Evolutionary conservation across 2,113 vertebrate genomes (phyloP), one percentile per base, ranked within the genome.

Genomic region (Microtus pennsylvanicus): DNA sequence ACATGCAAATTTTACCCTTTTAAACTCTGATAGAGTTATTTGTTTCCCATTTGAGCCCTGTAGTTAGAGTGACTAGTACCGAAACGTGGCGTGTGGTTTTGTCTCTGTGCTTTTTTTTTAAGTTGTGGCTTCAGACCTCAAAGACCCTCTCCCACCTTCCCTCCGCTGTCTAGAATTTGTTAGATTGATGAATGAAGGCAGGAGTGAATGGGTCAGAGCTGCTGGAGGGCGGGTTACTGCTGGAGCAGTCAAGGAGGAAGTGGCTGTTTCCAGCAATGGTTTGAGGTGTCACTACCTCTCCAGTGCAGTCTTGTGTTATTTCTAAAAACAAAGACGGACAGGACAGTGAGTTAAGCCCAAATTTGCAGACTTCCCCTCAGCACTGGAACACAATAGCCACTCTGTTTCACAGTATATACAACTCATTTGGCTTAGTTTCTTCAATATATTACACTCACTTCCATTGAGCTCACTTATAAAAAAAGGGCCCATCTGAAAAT

Each of bases 321-420:
- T 92, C 93, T 94, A 70, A 91, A 96, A 95, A 93, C 94, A 87
- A 96, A 94, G 80, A 45, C 2, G 7, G 47, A n/a, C 85, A 85
- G 30, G 55, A 76, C 76, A 90, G 90, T 89, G 86, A 92, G 80
- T 92, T 94, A 90, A 77, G 75, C 67, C 33, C 81, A 90, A 87
- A 93, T 92, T 72, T 86, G 76, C 30, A 89, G 61, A 50, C 9
- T 74, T 80, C n/a, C 58, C 42, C 6, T 42, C 52, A 90, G 52
- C 30, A 74, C 21, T 38, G 55, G 55, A 86, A 89, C 16, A 96
- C 63, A 88, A 97, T 35, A 88, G 93, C 38, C 61, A 89, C 82
- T 83, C 45, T 83, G 81, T 90, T 92, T 97, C 78, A 92, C 70
- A 94, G 91, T 92, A 91, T 55, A 89, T 87, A 96, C 83, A 97